phyloP scores from a whole-genome alignment of 2,888 invertebrate genomes.

The Automeris io region DNA sequence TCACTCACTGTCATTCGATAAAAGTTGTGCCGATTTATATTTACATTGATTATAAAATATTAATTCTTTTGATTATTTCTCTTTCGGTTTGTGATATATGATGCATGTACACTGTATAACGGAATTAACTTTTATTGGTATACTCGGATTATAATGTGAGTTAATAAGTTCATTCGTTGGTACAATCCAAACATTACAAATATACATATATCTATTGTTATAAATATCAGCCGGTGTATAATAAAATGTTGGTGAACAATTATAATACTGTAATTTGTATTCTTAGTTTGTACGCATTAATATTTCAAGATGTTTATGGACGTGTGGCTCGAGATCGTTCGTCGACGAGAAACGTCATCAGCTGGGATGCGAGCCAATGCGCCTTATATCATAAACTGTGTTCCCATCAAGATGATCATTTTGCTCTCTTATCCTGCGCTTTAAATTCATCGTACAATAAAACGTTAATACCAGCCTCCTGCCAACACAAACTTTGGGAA shows the following conservation, averaged over 20 bases:
- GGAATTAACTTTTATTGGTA: too few relatives aligned
- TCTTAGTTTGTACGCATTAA: conserved; percentile 27
- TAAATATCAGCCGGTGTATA: conserved; percentile 25
- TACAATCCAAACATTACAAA: not conserved
- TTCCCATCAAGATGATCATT: conserved; percentile 56
- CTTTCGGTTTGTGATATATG: too few relatives aligned
- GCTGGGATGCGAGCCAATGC: conserved; percentile 48
- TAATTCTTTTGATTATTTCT: too few relatives aligned
- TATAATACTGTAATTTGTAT: conserved; percentile 31
- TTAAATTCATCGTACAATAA: conserved; percentile 56
- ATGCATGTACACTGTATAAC: too few relatives aligned
- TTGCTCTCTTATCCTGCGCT: conserved; percentile 56
- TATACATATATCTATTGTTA: not conserved
- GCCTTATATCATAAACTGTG: conserved; percentile 57
- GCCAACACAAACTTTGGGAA: conserved; percentile 65
- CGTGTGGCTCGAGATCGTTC: not conserved
- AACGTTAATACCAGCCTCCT: conserved; percentile 45
- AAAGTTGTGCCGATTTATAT: too few relatives aligned
- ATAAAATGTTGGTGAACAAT: conserved; percentile 45
- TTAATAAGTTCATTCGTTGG: not conserved
- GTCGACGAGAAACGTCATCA: conserved; percentile 3
- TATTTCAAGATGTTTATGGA: conserved; percentile 32
- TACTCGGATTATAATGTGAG: not conserved
- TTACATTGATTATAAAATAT: too few relatives aligned
- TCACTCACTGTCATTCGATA: too few relatives aligned